phyloP scores from a whole-genome alignment of 2,888 invertebrate genomes.

The Patella ulyssiponensis region DNA sequence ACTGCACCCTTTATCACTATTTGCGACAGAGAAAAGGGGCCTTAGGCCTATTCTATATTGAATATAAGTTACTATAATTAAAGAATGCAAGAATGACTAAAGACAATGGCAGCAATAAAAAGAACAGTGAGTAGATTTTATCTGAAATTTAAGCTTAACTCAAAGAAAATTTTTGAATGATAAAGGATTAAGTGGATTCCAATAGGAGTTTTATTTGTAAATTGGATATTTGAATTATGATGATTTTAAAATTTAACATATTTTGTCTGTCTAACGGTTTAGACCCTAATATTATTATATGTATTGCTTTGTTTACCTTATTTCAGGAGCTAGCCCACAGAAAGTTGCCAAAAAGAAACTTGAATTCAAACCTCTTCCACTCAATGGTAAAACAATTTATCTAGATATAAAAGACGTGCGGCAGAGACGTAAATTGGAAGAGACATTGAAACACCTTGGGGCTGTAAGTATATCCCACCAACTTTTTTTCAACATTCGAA shows the following conservation, averaged over 20 bases:
- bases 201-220: no score
- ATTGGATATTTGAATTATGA: no score
- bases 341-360: slow-evolving; percentile 48
- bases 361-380: slow-evolving; percentile 46
- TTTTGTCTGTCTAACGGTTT: background rate
- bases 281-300: background rate
- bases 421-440: slow-evolving; percentile 45
- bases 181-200: no score
- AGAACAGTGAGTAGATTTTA: slow-evolving; percentile 10
- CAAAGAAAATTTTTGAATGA: no score
- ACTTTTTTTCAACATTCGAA: no score
- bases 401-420: slow-evolving; percentile 56
- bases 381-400: slow-evolving; percentile 55
- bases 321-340: slow-evolving; percentile 40
- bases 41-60: background rate
- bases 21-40: no score
- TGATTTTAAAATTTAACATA: no score
- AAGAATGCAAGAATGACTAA: slow-evolving; percentile 11
- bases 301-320: slow-evolving; percentile 1
- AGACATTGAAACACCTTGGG: slow-evolving; percentile 55
- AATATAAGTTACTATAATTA: background rate
- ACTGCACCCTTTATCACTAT: no score
- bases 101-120: slow-evolving; percentile 6
- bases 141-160: background rate
- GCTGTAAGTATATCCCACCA: slow-evolving; percentile 47